These are phyloP conservation scores for Chymomyza caudatula DNA, from an alignment of 2,888 invertebrate species.

Conservation along the genomic window DNA sequence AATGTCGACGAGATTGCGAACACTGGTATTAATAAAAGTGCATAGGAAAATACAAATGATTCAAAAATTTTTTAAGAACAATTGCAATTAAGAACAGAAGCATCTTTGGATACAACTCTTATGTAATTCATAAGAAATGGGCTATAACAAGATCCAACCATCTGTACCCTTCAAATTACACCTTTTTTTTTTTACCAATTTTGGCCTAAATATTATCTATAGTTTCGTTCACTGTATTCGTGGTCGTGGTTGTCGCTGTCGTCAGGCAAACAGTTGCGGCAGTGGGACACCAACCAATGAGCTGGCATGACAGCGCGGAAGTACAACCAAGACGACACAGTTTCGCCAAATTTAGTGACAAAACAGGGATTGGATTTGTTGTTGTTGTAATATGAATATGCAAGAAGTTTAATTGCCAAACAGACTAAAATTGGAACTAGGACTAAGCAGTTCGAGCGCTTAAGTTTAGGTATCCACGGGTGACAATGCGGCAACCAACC, in stretches of 20 bases:
- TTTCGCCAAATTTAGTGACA: slow-evolving; percentile 13
- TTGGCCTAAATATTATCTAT: background rate
- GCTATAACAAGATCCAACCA: too few species aligned
- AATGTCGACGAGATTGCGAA: too few species aligned
- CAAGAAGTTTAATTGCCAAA: slow-evolving; percentile 43
- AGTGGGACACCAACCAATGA: slow-evolving; percentile 52
- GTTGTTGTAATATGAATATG: slow-evolving; percentile 28
- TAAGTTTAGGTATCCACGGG: background rate
- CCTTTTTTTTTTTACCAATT: too few species aligned
- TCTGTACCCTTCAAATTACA: too few species aligned
- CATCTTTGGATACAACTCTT: too few species aligned
- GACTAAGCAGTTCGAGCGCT: background rate
- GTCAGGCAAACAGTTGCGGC: slow-evolving; percentile 63
- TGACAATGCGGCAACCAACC: slow-evolving; percentile 76
- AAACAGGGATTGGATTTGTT: slow-evolving; percentile 22
- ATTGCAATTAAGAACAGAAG: too few species aligned
- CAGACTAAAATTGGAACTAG: background rate
- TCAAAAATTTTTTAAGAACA: too few species aligned
- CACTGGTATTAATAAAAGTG: too few species aligned
- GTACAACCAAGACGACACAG: slow-evolving; percentile 4
- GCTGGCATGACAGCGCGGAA: slow-evolving; percentile 26
- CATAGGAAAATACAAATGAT: too few species aligned
- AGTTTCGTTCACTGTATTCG: slow-evolving; percentile 11
- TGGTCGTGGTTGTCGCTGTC: slow-evolving; percentile 41
- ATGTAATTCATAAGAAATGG: too few species aligned